Evolutionary conservation across 2,797 vertebrate genomes (phyloP), one percentile per base, ranked within the genome.

Genomic region (Champsocephalus esox): DNA sequence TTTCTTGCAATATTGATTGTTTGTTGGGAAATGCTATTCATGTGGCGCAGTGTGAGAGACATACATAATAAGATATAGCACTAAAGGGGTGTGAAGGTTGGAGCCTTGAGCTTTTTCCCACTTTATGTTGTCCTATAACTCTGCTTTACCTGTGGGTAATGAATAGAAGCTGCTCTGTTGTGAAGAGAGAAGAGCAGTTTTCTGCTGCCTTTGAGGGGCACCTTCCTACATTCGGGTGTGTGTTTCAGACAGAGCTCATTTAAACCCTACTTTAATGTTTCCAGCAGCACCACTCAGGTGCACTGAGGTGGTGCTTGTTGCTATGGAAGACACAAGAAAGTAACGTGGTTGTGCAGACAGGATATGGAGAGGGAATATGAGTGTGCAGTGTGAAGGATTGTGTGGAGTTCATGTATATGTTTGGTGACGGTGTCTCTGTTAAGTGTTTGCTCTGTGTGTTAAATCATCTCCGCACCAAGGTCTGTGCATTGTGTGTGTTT

Each of bases 221-320:
- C 82, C 87, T 87, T 91, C 83, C 82, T 81, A 58, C 77, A 65
- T 88, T 88, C 66, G 76, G 48, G 87, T 89, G 77, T 77, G 76
- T 76, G 44, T 74, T 84, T 82, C 71, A 92, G 88, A 88, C 91
- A 89, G 89, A 89, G 86, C 88, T 92, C 86, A 87, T 92, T 92
- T 91, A 92, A 85, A 88, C 70, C 66, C 66, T 70, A 63, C 78
- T 87, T 89, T 86, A 83, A 87, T 85, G 86, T 88, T 81, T 90
- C 64, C 81, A 73, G 73, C 76, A 77, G 77, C 57, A 75, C 61
- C 59, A 87, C 75, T 88, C 63, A 56, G 63, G 82, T 81, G 83
- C 75, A 65, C 66, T 34, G 75, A 90, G 81, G 73, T 81, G 81
- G 60, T 59, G 83, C 80, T 82, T 89, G 92, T 92, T 92, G 91